Conservation (phyloP, 1,140 invertebrate species). For the Coptotermes formosanus region DNA sequence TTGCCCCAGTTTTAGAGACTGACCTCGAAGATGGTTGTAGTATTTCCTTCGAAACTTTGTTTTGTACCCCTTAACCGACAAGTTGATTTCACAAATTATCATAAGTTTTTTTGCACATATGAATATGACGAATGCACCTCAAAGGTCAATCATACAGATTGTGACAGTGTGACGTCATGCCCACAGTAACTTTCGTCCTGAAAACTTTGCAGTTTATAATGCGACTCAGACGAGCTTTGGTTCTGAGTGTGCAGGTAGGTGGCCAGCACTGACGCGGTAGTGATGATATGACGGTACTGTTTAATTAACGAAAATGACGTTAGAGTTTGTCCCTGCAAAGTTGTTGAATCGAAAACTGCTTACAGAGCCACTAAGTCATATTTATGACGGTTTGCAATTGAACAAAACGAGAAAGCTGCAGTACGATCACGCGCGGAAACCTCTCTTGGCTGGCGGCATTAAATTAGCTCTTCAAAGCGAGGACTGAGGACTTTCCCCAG, state of each 20-base stretch:
- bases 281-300: background rate
- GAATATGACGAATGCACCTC: no score
- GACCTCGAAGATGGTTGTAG: no score
- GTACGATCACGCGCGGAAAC: background rate
- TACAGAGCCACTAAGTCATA: background rate
- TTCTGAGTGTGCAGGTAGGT: background rate
- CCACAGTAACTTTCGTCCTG: no score
- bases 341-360: background rate
- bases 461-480: slow-evolving; percentile 4
- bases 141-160: no score
- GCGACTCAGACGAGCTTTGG: background rate
- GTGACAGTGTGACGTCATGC: no score
- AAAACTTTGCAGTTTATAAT: background rate
- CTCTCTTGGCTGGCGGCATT: background rate
- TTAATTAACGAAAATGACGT: background rate
- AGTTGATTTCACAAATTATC: no score
- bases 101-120: no score
- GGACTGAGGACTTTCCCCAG: background rate
- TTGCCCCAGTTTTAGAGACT: no score
- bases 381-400: background rate
- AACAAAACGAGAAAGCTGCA: background rate
- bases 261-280: no score
- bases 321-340: background rate
- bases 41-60: no score
- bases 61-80: no score